Evolutionary conservation across 2,888 invertebrate genomes (phyloP).

Genomic region (Teleiodes luculella): DNA sequence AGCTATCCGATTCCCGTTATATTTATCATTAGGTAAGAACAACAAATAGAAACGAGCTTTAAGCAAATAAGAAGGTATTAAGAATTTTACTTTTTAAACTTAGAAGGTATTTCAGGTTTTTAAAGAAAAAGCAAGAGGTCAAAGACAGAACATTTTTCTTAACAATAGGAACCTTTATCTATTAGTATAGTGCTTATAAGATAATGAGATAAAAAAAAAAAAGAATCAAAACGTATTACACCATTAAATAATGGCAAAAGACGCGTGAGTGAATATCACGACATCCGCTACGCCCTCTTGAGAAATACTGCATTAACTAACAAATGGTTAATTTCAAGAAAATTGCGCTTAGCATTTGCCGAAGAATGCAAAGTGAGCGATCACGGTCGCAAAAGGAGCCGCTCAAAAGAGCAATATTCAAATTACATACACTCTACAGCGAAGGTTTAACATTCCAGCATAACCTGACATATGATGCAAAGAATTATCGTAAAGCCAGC

Average conservation of each 20-base stretch:
- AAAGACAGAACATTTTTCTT: too few relatives aligned
- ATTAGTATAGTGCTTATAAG: too few relatives aligned
- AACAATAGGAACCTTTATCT: too few relatives aligned
- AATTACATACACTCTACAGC: not conserved
- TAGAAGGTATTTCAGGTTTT: too few relatives aligned
- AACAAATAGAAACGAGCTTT: too few relatives aligned
- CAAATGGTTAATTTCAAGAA: not conserved
- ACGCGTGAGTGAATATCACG: not conserved
- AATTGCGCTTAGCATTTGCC: not conserved
- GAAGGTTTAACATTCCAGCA: too few relatives aligned
- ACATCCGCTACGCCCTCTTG: not conserved
- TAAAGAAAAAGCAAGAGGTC: too few relatives aligned
- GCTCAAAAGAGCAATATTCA: not conserved
- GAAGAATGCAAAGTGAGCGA: constrained; percentile 1
- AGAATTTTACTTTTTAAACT: too few relatives aligned
- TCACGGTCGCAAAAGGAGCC: not conserved
- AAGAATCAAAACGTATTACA: not conserved
- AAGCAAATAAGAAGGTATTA: too few relatives aligned
- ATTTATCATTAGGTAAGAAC: too few relatives aligned
- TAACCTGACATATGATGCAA: not conserved
- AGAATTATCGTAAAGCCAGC: not conserved
- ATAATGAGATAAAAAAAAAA: too few relatives aligned
- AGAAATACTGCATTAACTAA: not conserved
- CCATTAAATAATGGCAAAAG: not conserved
- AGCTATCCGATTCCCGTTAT: not conserved